A percentile compares a stretch with the other conserved stretches of the same genome.
These are phyloP conservation scores for Myotis findleyi DNA, from an alignment of 2,797 vertebrate species.

Conservation along the genomic window DNA sequence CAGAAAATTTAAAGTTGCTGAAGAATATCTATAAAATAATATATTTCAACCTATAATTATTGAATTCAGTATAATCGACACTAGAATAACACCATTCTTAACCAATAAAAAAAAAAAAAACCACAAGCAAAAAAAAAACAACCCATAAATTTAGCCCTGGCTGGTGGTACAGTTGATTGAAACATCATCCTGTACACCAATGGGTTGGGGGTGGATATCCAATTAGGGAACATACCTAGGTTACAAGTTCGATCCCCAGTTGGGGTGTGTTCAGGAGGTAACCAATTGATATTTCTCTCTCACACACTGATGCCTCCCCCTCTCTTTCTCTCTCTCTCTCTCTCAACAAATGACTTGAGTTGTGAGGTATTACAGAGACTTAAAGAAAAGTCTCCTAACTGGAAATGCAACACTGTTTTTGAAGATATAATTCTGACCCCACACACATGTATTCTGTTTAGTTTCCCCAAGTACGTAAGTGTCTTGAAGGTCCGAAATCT, in stretches of 20 bases:
- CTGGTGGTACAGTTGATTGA: neutral
- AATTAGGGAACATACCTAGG: neutral
- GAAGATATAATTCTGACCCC: neutral
- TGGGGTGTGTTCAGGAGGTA: neutral
- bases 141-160: neutral
- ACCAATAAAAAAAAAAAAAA: slow-evolving; percentile 32
- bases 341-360: neutral
- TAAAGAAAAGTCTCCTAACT: neutral
- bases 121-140: neutral
- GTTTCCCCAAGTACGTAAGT: neutral
- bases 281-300: neutral
- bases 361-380: neutral
- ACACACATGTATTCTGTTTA: neutral
- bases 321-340: too few species aligned
- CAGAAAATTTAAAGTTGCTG: slow-evolving; percentile 29
- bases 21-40: slow-evolving; percentile 1
- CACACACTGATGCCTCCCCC: too few species aligned
- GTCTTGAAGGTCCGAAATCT: neutral
- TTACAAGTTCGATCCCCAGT: neutral
- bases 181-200: neutral
- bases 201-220: neutral
- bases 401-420: neutral
- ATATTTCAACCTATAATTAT: neutral
- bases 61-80: slow-evolving; percentile 11
- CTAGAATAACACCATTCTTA: neutral